phyloP scores from a whole-genome alignment of 1,140 invertebrate species.

The Caerostris darwini region DNA sequence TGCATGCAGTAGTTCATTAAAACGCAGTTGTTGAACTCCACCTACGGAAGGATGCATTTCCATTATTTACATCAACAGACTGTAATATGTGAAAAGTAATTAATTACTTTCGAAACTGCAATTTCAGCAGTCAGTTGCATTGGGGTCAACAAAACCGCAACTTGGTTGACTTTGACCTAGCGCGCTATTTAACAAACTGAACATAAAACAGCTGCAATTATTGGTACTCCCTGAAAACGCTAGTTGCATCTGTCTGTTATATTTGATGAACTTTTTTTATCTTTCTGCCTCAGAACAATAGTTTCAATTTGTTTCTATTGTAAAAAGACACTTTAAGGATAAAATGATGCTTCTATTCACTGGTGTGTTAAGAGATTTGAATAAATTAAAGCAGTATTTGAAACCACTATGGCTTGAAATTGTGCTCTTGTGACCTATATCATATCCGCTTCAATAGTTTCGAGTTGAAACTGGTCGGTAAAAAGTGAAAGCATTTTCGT shows the following conservation, averaged over 20 bases:
- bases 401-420: neutral
- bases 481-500: neutral
- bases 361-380: neutral
- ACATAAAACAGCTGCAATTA: neutral
- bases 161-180: neutral
- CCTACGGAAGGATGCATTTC: neutral
- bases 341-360: neutral
- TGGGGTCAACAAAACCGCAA: neutral
- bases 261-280: neutral
- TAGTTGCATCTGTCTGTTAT: neutral
- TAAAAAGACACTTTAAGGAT: neutral
- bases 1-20: neutral
- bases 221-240: neutral
- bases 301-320: neutral
- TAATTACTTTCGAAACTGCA: neutral
- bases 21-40: neutral
- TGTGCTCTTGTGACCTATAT: neutral
- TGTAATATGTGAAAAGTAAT: neutral
- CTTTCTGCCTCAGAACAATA: neutral
- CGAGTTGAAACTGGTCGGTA: neutral
- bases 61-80: neutral
- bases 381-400: neutral
- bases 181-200: neutral
- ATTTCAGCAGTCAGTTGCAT: neutral
- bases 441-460: neutral